phyloP scores from a whole-genome alignment of 2,888 invertebrate genomes.

The Atherix ibis region DNA sequence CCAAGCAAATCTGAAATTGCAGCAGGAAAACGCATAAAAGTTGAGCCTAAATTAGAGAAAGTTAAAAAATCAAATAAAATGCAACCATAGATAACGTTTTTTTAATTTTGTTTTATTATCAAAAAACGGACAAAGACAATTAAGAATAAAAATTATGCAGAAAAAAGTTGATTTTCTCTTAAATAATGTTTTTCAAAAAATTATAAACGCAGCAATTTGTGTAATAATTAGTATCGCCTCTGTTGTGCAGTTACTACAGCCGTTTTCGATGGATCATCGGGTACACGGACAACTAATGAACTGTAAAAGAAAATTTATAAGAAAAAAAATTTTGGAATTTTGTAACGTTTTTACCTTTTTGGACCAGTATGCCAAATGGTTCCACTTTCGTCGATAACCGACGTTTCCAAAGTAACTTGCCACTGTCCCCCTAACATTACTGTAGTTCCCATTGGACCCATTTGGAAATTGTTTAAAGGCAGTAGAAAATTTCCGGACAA shows the following conservation, averaged over 20 bases:
- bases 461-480: constrained; percentile 12
- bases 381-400: constrained; percentile 68
- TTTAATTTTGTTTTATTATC: too few species aligned
- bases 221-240: too few species aligned
- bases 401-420: constrained; percentile 67
- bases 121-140: too few species aligned
- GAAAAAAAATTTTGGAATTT: constrained; percentile 34
- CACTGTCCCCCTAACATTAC: constrained; percentile 47
- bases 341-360: constrained; percentile 55
- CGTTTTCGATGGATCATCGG: constrained; percentile 28
- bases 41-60: constrained; percentile 16
- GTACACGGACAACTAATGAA: constrained; percentile 28
- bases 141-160: too few species aligned
- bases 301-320: constrained; percentile 10
- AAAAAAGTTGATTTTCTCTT: too few species aligned
- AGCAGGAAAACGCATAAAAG: constrained; percentile 24
- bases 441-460: constrained; percentile 15
- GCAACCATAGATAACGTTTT: neutral
- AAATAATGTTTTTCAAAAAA: too few species aligned
- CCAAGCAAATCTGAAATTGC: constrained; percentile 29
- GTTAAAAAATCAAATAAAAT: neutral
- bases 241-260: constrained; percentile 8
- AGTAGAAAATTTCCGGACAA: constrained; percentile 85
- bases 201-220: too few species aligned
- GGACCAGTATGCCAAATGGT: constrained; percentile 86